Evolutionary conservation across 2,797 vertebrate species (phyloP).

Genomic region (Pagetopsis macropterus): DNA sequence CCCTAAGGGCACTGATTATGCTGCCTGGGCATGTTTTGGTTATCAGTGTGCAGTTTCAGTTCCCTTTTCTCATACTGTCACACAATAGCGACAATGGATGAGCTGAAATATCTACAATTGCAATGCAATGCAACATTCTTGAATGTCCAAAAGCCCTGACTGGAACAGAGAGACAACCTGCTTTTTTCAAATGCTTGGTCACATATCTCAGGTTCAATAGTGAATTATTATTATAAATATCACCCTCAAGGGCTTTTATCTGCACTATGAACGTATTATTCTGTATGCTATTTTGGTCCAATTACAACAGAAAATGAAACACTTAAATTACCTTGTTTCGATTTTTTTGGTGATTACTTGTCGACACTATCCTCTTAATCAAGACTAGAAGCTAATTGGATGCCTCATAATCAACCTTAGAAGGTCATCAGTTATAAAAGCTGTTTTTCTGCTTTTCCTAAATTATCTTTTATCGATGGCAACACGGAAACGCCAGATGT

Average conservation of each 20-base stretch:
- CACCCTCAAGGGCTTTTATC: constrained; percentile 46
- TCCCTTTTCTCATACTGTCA: constrained; percentile 70
- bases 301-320: constrained; percentile 41
- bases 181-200: constrained; percentile 35
- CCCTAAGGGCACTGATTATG: constrained; percentile 73
- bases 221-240: constrained; percentile 55
- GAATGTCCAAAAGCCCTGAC: constrained; percentile 47
- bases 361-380: constrained; percentile 31
- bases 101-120: constrained; percentile 65
- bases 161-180: constrained; percentile 32
- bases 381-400: constrained; percentile 38
- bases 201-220: constrained; percentile 40
- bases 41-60: constrained; percentile 72
- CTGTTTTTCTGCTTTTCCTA: constrained; percentile 9
- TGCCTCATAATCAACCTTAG: constrained; percentile 14
- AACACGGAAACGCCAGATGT: constrained; percentile 21
- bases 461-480: constrained; percentile 9
- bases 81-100: constrained; percentile 69
- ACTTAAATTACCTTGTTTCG: constrained; percentile 24
- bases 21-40: constrained; percentile 80
- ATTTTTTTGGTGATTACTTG: constrained; percentile 24
- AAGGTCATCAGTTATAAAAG: constrained; percentile 38
- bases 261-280: constrained; percentile 42
- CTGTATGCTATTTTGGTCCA: constrained; percentile 39
- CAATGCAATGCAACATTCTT: constrained; percentile 63